These are phyloP conservation scores for Drosophila lowei DNA, from an alignment of 1,140 invertebrate genomes.

Conservation along the genomic window DNA sequence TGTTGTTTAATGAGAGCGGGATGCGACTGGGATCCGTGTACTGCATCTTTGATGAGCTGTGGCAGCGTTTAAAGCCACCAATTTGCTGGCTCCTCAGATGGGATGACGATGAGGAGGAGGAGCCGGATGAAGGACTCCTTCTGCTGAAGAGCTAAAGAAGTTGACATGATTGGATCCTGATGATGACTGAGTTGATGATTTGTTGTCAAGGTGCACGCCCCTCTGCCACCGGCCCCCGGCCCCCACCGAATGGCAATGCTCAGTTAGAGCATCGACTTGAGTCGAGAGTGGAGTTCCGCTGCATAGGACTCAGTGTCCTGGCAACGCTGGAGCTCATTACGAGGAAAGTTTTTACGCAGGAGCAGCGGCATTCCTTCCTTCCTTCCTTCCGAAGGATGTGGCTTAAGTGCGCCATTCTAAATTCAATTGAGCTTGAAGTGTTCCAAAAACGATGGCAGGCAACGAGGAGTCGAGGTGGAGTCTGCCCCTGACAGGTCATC, in stretches of 20 bases:
- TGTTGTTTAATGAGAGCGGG: constrained; percentile 32
- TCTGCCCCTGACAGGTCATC: constrained; percentile 14
- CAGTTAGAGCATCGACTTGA: constrained; percentile 3
- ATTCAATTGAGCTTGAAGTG: constrained; percentile 78
- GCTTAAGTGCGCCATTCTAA: constrained; percentile 68
- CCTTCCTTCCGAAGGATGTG: constrained; percentile 44
- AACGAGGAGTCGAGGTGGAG: constrained; percentile 3
- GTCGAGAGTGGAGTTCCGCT: constrained; percentile 31
- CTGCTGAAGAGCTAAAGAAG: constrained; percentile 19
- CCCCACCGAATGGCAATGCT: constrained; percentile 14
- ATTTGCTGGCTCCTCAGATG: constrained; percentile 30
- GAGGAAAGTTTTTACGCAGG: constrained; percentile 53
- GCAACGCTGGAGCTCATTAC: constrained; percentile 67
- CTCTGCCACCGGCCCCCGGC: too few species aligned
- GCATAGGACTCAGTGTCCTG: constrained; percentile 44
- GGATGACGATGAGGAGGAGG: too few species aligned
- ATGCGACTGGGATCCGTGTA: constrained; percentile 17
- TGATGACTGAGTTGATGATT: constrained; percentile 49
- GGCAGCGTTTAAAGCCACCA: constrained; percentile 45
- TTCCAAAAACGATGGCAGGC: constrained; percentile 62
- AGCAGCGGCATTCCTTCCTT: neutral
- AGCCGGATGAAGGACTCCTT: too few species aligned
- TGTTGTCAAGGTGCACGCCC: constrained; percentile 46
- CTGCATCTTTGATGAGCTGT: constrained; percentile 46
- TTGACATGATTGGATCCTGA: constrained; percentile 54